Evolutionary conservation across 2,113 vertebrate species (phyloP).

Genomic region (Ictidomys tridecemlineatus): DNA sequence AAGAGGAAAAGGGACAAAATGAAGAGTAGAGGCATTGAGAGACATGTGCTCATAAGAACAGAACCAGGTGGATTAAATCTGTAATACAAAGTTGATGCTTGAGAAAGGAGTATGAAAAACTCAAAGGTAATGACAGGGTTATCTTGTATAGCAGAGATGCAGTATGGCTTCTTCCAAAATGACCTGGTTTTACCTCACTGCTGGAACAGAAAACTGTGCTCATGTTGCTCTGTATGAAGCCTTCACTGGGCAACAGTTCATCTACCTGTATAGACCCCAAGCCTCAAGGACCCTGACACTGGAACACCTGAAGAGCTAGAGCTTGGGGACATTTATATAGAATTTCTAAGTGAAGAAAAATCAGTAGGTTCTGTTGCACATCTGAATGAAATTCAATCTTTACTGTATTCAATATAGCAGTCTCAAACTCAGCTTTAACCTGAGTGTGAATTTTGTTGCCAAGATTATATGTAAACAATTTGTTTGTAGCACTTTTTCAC

Average conservation of each 20-base stretch:
- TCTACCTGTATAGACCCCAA: background rate
- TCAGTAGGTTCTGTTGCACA: background rate
- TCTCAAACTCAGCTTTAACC: constrained; percentile 26
- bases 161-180: background rate
- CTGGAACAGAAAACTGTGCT: background rate
- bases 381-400: constrained; percentile 34
- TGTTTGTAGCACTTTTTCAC: constrained; percentile 2
- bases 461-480: background rate
- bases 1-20: constrained; percentile 9
- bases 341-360: constrained; percentile 15
- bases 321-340: background rate
- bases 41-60: background rate
- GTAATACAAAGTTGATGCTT: background rate
- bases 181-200: constrained; percentile 34
- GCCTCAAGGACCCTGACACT: background rate
- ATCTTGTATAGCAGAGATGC: background rate
- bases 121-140: background rate
- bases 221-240: background rate
- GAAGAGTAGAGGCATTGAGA: background rate
- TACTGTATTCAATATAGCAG: background rate
- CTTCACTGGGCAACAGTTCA: background rate
- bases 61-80: background rate
- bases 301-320: constrained; percentile 3
- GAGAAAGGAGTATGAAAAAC: background rate
- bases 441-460: background rate